Conservation (phyloP, 2,113 vertebrate genomes). For the Menidia beryllina region DNA sequence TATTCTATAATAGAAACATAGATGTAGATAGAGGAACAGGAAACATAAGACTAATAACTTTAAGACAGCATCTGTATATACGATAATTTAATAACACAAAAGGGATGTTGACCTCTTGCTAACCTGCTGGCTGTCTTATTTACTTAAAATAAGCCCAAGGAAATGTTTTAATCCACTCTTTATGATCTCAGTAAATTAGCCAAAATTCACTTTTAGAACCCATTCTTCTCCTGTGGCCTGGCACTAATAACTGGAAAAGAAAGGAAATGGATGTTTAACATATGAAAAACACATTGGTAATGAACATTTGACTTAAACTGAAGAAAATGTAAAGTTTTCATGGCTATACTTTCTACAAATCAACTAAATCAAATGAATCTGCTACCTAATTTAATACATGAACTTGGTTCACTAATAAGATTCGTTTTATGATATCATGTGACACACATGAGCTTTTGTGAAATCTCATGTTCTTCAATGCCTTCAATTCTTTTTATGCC, state of each 20-base stretch:
- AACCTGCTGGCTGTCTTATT: conserved; percentile 64
- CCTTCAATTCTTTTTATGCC: no score
- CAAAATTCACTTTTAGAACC: conserved; percentile 59
- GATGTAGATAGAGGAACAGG: conserved; percentile 38
- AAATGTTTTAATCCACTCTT: conserved; percentile 53
- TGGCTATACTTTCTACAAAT: conserved; percentile 9
- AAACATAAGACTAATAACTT: conserved; percentile 39
- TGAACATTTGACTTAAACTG: conserved; percentile 46
- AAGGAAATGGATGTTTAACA: conserved; percentile 62
- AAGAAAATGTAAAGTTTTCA: conserved; percentile 45
- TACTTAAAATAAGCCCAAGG: conserved; percentile 53
- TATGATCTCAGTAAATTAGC: conserved; percentile 48
- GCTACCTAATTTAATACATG: not conserved
- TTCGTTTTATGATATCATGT: not conserved
- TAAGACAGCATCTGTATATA: conserved; percentile 43
- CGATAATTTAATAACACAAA: conserved; percentile 53
- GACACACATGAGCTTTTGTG: not conserved
- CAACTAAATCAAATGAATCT: no score
- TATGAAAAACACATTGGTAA: conserved; percentile 58
- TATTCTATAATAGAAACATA: conserved; percentile 33
- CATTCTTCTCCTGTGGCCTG: conserved; percentile 49
- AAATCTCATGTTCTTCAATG: not conserved
- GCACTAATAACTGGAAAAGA: conserved; percentile 66
- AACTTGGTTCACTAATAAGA: no score
- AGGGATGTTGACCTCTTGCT: conserved; percentile 38